Conservation (phyloP, 2,797 vertebrate genomes). For the Mycteria americana region DNA sequence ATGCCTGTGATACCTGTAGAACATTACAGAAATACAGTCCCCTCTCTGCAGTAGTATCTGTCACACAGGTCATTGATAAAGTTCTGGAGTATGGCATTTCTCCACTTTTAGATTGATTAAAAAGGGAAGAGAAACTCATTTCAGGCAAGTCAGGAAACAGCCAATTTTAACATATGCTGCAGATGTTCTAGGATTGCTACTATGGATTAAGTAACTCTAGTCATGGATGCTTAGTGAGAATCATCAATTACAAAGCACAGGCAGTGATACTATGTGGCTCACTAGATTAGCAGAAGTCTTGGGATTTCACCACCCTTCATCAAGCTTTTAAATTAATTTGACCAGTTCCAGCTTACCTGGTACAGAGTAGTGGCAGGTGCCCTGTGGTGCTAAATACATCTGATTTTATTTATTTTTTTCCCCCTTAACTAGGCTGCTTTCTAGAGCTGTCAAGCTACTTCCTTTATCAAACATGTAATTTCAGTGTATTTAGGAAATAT, state of each 20-base stretch:
- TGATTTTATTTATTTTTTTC: not conserved
- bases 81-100: not conserved
- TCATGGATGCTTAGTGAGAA: not conserved
- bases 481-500: not conserved
- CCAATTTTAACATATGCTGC: not conserved
- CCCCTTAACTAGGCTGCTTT: not conserved
- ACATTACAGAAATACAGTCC: not conserved
- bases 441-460: not conserved
- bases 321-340: not conserved
- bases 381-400: not conserved
- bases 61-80: not conserved
- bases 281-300: not conserved
- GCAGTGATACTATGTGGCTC: not conserved
- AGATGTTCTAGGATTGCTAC: not conserved
- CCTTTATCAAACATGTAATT: not conserved
- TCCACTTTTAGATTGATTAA: not conserved
- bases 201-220: not conserved
- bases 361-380: not conserved
- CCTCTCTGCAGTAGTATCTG: not conserved
- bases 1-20: not conserved
- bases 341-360: not conserved
- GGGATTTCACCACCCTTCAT: not conserved
- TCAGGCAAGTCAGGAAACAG: not conserved
- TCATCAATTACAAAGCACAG: not conserved
- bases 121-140: not conserved